Percentiles rank a stretch among this genome's conserved stretches.
phyloP scores from a whole-genome alignment of 2,797 vertebrate species.

The Eptatretus atami region DNA sequence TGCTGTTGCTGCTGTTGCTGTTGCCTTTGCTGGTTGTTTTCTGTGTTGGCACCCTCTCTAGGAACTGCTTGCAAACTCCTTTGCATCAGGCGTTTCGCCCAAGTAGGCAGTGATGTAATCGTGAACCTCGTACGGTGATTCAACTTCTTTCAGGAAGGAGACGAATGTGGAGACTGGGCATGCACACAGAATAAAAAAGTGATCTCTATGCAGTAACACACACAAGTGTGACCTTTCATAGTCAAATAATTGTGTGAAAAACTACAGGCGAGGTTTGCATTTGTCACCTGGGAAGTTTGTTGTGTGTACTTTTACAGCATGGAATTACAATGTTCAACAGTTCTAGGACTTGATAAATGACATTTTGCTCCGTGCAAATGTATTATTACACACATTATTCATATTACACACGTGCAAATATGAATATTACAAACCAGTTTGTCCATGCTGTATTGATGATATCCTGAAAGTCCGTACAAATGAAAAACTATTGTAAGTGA shows the following conservation, averaged over 20 bases:
- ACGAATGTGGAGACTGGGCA: constrained; percentile 78
- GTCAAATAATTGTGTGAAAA: neutral
- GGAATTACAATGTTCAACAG: too few relatives aligned
- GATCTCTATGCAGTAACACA: constrained; percentile 8
- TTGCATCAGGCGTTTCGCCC: constrained; percentile 79
- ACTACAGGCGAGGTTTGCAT: neutral
- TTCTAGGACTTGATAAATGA: too few relatives aligned
- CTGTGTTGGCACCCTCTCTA: constrained; percentile 97
- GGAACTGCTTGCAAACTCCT: constrained; percentile 97
- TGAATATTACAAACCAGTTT: too few relatives aligned
- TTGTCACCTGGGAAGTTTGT: too few relatives aligned
- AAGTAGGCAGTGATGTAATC: constrained; percentile 87
- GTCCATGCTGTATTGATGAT: too few relatives aligned
- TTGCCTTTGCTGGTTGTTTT: constrained; percentile 50
- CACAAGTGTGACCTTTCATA: constrained; percentile 8
- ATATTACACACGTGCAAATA: too few relatives aligned
- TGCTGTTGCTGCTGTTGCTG: constrained; percentile 17
- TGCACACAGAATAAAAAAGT: constrained; percentile 6
- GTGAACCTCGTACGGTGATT: constrained; percentile 87
- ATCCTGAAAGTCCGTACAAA: too few relatives aligned
- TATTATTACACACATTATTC: too few relatives aligned
- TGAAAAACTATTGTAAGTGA: too few relatives aligned
- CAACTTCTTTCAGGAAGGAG: constrained; percentile 92
- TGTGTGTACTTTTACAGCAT: too few relatives aligned
- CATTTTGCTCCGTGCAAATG: too few relatives aligned